Percentiles rank a stretch among this genome's conserved stretches.
Conservation (phyloP, 2,113 vertebrate genomes). For the Onychostoma macrolepis region DNA sequence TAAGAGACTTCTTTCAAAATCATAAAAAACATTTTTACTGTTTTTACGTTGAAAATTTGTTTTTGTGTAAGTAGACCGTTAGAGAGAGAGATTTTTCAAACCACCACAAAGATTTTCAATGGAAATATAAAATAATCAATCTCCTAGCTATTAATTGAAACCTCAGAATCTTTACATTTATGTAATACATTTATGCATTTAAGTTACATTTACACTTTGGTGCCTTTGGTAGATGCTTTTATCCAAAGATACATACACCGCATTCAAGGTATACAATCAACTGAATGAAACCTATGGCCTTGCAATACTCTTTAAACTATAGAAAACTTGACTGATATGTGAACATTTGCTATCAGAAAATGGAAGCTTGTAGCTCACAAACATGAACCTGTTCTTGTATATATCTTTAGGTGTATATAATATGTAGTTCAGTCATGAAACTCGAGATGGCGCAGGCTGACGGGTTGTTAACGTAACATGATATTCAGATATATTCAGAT, state of each 20-base stretch:
- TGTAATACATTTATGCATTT: not conserved
- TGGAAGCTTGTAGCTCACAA: not conserved
- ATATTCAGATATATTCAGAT: too few relatives aligned
- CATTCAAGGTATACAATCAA: not conserved
- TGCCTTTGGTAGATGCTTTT: not conserved
- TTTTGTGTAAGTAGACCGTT: not conserved
- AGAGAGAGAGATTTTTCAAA: not conserved
- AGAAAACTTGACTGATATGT: not conserved
- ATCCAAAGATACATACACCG: not conserved
- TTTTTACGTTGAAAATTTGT: not conserved
- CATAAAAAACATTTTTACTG: too few relatives aligned
- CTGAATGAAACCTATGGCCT: not conserved
- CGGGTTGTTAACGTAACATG: too few relatives aligned
- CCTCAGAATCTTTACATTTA: not conserved
- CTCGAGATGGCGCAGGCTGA: too few relatives aligned
- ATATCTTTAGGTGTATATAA: not conserved
- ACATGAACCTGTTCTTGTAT: not conserved
- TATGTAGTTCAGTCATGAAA: too few relatives aligned
- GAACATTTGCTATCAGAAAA: constrained; percentile 3
- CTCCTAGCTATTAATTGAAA: not conserved
- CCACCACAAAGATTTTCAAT: not conserved
- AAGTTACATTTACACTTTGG: not conserved
- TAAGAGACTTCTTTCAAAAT: not conserved
- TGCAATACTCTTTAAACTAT: not conserved
- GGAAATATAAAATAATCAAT: not conserved